A percentile compares a stretch with the other conserved stretches of the same genome.
These are phyloP conservation scores for Phania funesta DNA, from an alignment of 2,888 invertebrate genomes.

Conservation along the genomic window DNA sequence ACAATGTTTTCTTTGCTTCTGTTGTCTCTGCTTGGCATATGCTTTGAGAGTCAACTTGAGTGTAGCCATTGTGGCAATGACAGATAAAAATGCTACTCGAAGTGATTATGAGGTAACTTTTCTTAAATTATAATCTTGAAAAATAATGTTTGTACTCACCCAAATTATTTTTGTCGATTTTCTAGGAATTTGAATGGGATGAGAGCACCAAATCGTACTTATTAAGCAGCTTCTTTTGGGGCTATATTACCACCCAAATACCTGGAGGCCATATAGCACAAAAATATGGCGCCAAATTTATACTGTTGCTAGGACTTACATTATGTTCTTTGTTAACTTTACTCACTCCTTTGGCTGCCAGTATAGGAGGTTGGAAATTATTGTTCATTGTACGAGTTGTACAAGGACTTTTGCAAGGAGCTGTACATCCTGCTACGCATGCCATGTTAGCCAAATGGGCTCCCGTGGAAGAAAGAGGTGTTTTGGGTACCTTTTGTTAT, in stretches of 20 bases:
- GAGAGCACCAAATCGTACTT: conserved; percentile 82
- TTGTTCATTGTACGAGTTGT: conserved; percentile 83
- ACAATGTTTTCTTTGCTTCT: conserved; percentile 84
- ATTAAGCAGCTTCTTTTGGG: conserved; percentile 86
- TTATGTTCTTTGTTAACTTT: conserved; percentile 85
- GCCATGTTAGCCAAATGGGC: conserved; percentile 87
- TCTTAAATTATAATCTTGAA: neutral
- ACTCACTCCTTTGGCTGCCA: conserved; percentile 85
- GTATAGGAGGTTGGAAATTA: conserved; percentile 83
- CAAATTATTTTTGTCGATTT: neutral
- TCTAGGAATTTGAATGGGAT: conserved; percentile 83
- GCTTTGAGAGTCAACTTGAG: conserved; percentile 86
- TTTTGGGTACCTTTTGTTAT: conserved; percentile 85
- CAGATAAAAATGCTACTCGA: conserved; percentile 80
- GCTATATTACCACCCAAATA: conserved; percentile 84
- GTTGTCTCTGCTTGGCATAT: conserved; percentile 84
- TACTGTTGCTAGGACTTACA: conserved; percentile 82
- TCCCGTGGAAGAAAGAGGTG: conserved; percentile 85
- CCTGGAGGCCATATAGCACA: conserved; percentile 87
- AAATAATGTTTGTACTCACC: conserved; percentile 67
- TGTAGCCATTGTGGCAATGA: conserved; percentile 88
- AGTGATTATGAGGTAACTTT: conserved; percentile 79
- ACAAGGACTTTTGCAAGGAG: conserved; percentile 86
- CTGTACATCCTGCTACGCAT: conserved; percentile 85
- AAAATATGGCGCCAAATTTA: conserved; percentile 85